Base-by-base conservation (phyloP, 2,113 vertebrate genomes). In the Suricata suricatta region DNA sequence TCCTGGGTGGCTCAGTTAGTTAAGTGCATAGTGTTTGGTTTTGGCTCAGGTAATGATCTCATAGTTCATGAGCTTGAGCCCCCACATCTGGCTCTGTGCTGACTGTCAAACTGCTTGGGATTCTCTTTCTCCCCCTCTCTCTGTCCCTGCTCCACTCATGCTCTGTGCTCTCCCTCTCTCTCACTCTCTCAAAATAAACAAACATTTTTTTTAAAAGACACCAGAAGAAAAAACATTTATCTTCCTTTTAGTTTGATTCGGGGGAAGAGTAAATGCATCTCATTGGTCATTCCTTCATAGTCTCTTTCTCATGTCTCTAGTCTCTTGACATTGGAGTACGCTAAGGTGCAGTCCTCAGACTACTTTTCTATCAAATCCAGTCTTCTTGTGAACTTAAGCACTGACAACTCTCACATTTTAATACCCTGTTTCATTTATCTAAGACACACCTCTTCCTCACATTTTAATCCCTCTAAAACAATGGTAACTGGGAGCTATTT, bases 381-480 rank as follows among this genome's bases (percentile, higher is more conserved):
- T 60, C 2, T 52, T 72, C 63, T 41, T 90, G 25, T 84, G 44
- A 41, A 77, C 15, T 69, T 71, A 66, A n/a, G 11, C 19, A 47
- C 38, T 81, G 77, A 94, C 96, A 85, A 6, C 23, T 92, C 27
- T 38, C 88, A 63, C n/a, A 79, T 81, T 81, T 66, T 93, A 72
- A 64, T 93, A 38, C 7, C 33, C 12, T 57, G 31, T 96, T 38
- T 92, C 27, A 14, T 86, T 90, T 68, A 74, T 35, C 80, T 80
- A 89, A 81, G 31, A 72, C 25, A 41, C 25, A 83, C 1, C 38
- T 9, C 16, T 41, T 19, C 35, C 17, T 2, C 25, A 71, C 23
- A 88, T 64, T 69, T 47, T 91, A 81, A 63, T 85, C 54, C 60
- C 88, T 85, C 13, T 95, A 69, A 93, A 94, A 50, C 23, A 80